Base-by-base conservation (phyloP, 2,797 vertebrate species). In the Pangasius mekongensis region DNA sequence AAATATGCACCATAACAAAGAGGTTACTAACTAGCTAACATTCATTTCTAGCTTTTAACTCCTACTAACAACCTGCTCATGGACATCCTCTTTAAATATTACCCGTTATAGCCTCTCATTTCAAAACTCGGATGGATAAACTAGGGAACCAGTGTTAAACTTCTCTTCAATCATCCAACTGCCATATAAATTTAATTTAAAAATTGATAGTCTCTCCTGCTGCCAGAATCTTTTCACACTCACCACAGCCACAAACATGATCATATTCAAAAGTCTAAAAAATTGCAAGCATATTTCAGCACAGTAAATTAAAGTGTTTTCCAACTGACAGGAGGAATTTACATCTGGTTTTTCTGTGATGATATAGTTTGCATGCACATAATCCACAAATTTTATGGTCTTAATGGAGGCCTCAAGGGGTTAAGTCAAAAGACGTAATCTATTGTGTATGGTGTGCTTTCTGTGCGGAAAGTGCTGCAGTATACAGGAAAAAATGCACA, bases 121-220 rank as follows among this genome's bases (percentile, higher is more conserved):
- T 64, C 39, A 66, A 66, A 83, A 81, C n/a, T 58, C 58, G 54
- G 33, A 80, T 56, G 49, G 7, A 56, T 80, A 56, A 80, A 56
- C 77, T 33, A 80, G 16, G 52, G 33, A 60, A 81, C 78, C 30
- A 5, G 4, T 39, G 20, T 81, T 60, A 60, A 60, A 33, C 30
- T 60, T 39, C 56, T 47, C 81, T 83, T 83, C 62, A 67, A 67
- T 83, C 62, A 66, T 67, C 82, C 20, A 83, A 66, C 39, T 49
- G 39, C 39, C 62, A 49, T 47, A n/a, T n/a, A 83, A 47, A 83
- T 49, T 43, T 83, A 67, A 83, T 3, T 0, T 3, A 49, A 66
- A 66, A 49, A 67, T 49, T 49, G 52, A 81, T 60, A 60, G 78
- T 81, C 54, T 81, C 78, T 47, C 13, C 8, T 66, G 27, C 58